Percentiles rank a stretch among this genome's conserved stretches.
These are phyloP conservation scores for Myopa testacea DNA, from an alignment of 2,888 invertebrate species.

Conservation along the genomic window DNA sequence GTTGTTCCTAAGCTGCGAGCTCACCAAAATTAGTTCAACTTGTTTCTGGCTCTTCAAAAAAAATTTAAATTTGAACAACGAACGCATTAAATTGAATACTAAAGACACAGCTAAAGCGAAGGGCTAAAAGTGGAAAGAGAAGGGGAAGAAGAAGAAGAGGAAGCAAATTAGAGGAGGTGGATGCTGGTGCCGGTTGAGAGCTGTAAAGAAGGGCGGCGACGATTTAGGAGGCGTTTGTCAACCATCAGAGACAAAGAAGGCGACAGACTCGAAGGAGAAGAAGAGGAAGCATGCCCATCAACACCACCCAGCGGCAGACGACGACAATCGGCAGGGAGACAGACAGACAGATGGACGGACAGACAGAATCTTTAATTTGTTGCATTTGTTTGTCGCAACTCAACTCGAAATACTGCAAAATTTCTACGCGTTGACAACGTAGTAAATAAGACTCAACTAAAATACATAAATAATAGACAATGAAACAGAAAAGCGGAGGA, in stretches of 20 bases:
- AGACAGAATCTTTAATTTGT: not conserved
- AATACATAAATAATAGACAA: conserved; percentile 39
- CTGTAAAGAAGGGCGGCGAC: not conserved
- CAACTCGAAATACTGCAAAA: conserved; percentile 62
- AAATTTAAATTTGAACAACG: too few species aligned
- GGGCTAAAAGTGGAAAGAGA: too few species aligned
- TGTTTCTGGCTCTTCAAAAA: too few species aligned
- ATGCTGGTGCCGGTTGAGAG: not conserved
- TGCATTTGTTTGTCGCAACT: conserved; percentile 51
- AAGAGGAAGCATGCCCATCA: too few species aligned
- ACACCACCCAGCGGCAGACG: too few species aligned
- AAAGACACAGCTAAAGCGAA: too few species aligned
- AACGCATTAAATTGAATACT: too few species aligned
- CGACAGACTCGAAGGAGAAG: too few species aligned
- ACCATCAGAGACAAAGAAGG: not conserved
- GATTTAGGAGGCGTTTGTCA: not conserved
- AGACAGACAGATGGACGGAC: not conserved
- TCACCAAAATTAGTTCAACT: too few species aligned
- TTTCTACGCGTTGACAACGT: conserved; percentile 61
- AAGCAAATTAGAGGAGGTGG: not conserved
- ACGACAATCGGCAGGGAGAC: not conserved
- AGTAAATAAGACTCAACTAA: conserved; percentile 67
- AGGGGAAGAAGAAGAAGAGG: too few species aligned
- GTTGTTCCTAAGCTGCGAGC: too few species aligned
- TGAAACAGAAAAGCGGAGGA: too few species aligned